Base-by-base conservation (phyloP, 2,888 invertebrate species). In the Hemicrepidius hirtus region DNA sequence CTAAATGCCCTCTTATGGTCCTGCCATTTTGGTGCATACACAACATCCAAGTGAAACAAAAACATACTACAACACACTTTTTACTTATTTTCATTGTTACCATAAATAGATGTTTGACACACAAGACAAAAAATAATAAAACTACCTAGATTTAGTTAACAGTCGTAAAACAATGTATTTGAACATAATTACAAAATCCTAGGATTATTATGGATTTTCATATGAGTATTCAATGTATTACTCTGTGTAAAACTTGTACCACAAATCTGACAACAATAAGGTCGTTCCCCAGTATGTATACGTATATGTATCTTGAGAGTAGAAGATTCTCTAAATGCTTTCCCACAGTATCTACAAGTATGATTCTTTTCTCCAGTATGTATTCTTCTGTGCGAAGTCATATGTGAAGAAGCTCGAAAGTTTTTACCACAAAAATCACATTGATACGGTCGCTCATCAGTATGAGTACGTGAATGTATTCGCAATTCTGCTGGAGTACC, bases 331-430 rank as follows among this genome's bases (percentile, higher is more conserved):
- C 80, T 75, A 55, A 82, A 82, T 18, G 78, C 75, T 64, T 79
- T 82, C 12, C 80, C 80, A 63, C 82, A 82, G 71, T 77, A 80
- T 20, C 55, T 67, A 50, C 81, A 82, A 62, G 57, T 66, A 62
- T 80, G 78, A 6, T 77, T 79, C 21, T 77, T 80, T 53, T 81
- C 80, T 0, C 82, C 82, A 0, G 82, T 82, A 53, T 82, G 82
- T 65, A 81, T 81, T 68, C 79, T 69, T 18, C 80, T 74, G 71
- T 82, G 82, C 0, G 80, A 79, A 3, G 79, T 81, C 79, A 82
- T 79, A 59, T 81, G 80, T 0, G 89, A 89, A 32, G 76, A 83
- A 6, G 75, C 78, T 68, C 76, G 78, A 64, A 82, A 82, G 40
- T 80, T 80, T 67, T 82, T 82, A 4, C 78, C 80, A 64, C 82